These are phyloP conservation scores for Delia radicum DNA, from an alignment of 1,140 invertebrate genomes.

Conservation along the genomic window DNA sequence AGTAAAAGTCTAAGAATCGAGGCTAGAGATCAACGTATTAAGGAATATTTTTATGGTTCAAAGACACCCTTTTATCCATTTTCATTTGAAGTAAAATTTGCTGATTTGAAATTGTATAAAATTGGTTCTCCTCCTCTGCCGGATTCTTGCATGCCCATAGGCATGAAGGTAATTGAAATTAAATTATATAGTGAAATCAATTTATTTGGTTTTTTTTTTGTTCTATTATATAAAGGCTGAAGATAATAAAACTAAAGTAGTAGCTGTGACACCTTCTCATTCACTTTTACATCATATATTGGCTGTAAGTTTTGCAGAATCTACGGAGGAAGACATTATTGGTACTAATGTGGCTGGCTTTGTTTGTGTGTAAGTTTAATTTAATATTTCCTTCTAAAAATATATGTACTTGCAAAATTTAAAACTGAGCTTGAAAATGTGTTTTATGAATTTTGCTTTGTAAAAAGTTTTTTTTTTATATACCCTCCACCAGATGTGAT, in stretches of 20 bases:
- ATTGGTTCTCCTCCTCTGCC: constrained; percentile 91
- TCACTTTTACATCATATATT: constrained; percentile 85
- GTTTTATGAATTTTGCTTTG: too few relatives aligned
- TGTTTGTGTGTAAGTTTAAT: constrained; percentile 93
- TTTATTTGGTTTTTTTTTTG: not conserved
- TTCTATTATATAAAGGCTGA: constrained; percentile 63
- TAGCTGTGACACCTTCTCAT: constrained; percentile 73
- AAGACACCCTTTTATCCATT: constrained; percentile 86
- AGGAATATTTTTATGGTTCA: constrained; percentile 95
- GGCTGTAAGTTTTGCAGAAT: constrained; percentile 81
- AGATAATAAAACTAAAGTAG: constrained; percentile 90
- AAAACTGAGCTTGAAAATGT: too few relatives aligned
- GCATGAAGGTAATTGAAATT: constrained; percentile 91
- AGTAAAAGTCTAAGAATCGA: constrained; percentile 72
- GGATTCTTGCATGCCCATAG: constrained; percentile 92
- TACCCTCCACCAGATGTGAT: too few relatives aligned
- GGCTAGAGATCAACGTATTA: constrained; percentile 75
- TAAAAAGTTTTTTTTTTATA: too few relatives aligned
- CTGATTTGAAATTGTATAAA: constrained; percentile 88
- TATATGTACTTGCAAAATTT: too few relatives aligned
- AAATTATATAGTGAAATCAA: not conserved
- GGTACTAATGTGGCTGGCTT: constrained; percentile 89
- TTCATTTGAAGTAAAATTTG: constrained; percentile 86
- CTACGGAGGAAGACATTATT: constrained; percentile 75
- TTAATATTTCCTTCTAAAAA: too few relatives aligned